A percentile compares a stretch with the other conserved stretches of the same genome.
phyloP scores from a whole-genome alignment of 2,797 vertebrate genomes.

The Eupleurogrammus muticus region DNA sequence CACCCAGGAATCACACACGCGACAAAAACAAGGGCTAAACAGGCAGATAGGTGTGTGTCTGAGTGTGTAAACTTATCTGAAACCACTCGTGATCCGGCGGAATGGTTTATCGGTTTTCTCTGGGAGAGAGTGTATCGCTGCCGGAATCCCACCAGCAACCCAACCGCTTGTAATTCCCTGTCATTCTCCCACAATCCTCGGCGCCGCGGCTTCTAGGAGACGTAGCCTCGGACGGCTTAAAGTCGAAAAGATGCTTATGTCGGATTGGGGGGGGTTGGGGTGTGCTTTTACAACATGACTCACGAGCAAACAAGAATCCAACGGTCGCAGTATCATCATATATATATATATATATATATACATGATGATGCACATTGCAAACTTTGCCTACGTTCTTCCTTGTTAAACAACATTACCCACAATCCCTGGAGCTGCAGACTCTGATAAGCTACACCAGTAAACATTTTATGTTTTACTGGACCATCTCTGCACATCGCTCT shows the following conservation, averaged over 20 bases:
- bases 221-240: constrained; percentile 12
- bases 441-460: no score
- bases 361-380: no score
- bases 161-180: constrained; percentile 43
- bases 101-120: constrained; percentile 58
- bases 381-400: no score
- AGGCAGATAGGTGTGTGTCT: constrained; percentile 45
- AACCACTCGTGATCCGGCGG: constrained; percentile 55
- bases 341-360: no score
- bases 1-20: constrained; percentile 67
- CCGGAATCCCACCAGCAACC: constrained; percentile 48
- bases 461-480: no score
- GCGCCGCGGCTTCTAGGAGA: constrained; percentile 18
- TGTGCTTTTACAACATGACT: constrained; percentile 21
- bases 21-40: constrained; percentile 65
- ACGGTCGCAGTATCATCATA: no score
- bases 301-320: constrained; percentile 16
- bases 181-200: constrained; percentile 49
- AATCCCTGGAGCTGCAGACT: no score
- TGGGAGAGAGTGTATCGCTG: constrained; percentile 45
- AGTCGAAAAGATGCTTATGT: constrained; percentile 14
- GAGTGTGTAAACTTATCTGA: constrained; percentile 58
- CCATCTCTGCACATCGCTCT: no score
- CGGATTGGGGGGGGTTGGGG: neutral
- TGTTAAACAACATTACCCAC: no score